Base-by-base conservation (phyloP, 2,113 vertebrate genomes). In the Myotis yumanensis region DNA sequence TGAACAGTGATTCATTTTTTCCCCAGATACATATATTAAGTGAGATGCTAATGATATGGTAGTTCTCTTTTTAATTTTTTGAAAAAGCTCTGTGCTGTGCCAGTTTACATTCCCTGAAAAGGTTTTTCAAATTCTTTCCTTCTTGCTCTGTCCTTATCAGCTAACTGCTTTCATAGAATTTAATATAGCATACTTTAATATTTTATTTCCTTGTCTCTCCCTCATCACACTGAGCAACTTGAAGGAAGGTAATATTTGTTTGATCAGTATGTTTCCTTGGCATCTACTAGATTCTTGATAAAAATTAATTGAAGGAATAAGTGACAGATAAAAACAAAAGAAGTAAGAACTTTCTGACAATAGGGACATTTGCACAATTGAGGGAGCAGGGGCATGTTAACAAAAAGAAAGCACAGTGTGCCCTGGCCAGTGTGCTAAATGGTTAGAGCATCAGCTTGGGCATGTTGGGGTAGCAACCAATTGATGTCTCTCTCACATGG, bases 201-300 rank as follows among this genome's bases (percentile, higher is more conserved):
- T 76, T 91, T 57, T 86, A 22, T 77, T 76, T 22, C 15, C n/a
- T 35, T 86, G 2, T 22, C 20, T 76, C 14, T 71, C 35, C 30
- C 8, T 89, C 20, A 86, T 48, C 25, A 72, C 8, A 40, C 1
- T 76, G 59, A 77, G 17, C 25, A 82, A 51, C 52, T n/a, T 20
- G n/a, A 72, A 11, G 79, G 23, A 64, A 82, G 43, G 37, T 92
- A 92, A 64, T 82, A 75, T 43, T 84, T 85, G n/a, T 84, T 85
- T 75, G 68, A 52, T 59, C 54, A 59, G 37, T 62, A 12, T 89
- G 10, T 89, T 90, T 62, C 20, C 17, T 68, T 52, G n/a, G 2
- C n/a, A 12, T 43, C 22, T 40, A 54, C 35, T 82, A 35, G 17
- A 32, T 93, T 87, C 46, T 48, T 86, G n/a, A 81, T 59, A 57